These are phyloP conservation scores for Stegana nigrithorax DNA, from an alignment of 2,888 invertebrate genomes.

Conservation along the genomic window DNA sequence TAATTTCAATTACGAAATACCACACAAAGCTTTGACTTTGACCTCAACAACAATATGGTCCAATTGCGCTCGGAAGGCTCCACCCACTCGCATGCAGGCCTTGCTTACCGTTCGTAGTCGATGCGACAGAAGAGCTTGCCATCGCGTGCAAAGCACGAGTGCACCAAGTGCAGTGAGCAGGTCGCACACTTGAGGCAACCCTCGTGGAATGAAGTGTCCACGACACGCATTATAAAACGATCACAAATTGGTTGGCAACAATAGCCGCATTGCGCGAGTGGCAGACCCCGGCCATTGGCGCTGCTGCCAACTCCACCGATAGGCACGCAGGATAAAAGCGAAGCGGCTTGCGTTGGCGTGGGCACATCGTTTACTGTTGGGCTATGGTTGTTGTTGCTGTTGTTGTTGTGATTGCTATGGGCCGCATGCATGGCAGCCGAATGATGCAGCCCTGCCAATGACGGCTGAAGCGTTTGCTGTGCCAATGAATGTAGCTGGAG, in stretches of 20 bases:
- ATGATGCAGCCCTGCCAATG: constrained; percentile 34
- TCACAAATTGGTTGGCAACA: constrained; percentile 80
- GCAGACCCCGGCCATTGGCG: too few relatives aligned
- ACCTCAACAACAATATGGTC: too few relatives aligned
- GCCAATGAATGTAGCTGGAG: constrained; percentile 25
- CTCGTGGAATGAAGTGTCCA: constrained; percentile 81
- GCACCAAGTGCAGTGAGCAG: constrained; percentile 77
- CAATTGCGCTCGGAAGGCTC: background rate
- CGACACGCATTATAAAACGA: constrained; percentile 80
- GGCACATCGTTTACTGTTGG: too few relatives aligned
- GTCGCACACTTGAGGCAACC: constrained; percentile 81
- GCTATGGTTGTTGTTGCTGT: too few relatives aligned
- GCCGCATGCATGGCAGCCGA: constrained; percentile 14
- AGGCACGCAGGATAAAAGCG: constrained; percentile 8
- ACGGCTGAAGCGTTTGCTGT: constrained; percentile 32
- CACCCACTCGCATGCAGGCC: background rate
- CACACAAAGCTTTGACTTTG: too few relatives aligned
- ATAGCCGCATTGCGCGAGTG: constrained; percentile 73
- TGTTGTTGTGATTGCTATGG: too few relatives aligned
- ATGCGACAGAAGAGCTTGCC: constrained; percentile 81
- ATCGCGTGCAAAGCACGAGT: constrained; percentile 81
- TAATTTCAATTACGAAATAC: too few relatives aligned
- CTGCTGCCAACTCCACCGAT: constrained; percentile 26
- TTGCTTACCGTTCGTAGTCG: constrained; percentile 81
- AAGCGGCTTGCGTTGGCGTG: too few relatives aligned